A percentile compares a stretch with the other conserved stretches of the same genome.
Evolutionary conservation across 2,113 vertebrate species (phyloP).

Genomic region (Gila orcuttii): DNA sequence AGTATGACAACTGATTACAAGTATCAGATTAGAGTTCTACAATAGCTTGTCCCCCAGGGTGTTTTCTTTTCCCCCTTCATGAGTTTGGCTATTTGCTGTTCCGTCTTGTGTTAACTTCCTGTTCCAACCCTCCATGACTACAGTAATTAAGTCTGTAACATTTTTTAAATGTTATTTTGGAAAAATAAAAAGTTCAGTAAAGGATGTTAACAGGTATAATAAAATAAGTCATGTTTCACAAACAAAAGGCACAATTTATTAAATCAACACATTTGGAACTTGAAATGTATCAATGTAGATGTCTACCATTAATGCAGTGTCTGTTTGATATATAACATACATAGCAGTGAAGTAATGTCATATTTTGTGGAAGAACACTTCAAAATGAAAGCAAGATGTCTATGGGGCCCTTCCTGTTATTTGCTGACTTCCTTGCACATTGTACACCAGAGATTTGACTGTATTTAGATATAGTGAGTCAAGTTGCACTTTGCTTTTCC

Average conservation of each 20-base stretch:
- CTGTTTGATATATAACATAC: background rate
- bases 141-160: background rate
- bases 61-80: no score
- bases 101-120: background rate
- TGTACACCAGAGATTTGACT: background rate
- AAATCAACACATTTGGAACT: background rate
- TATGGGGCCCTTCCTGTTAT: constrained; percentile 27
- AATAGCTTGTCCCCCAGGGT: no score
- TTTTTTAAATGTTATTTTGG: background rate
- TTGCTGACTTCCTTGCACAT: constrained; percentile 35
- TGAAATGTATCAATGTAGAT: background rate
- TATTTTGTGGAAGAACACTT: background rate
- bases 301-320: background rate
- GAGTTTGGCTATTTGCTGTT: background rate
- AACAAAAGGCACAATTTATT: constrained; percentile 27
- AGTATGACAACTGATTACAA: background rate
- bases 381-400: constrained; percentile 20
- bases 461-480: background rate
- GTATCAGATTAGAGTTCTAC: no score
- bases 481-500: background rate
- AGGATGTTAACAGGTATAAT: background rate
- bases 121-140: background rate
- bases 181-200: background rate
- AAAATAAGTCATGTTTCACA: background rate
- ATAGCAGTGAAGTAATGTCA: background rate